These are phyloP conservation scores for Salpingus planirostris DNA, from an alignment of 2,888 invertebrate genomes.

Conservation along the genomic window DNA sequence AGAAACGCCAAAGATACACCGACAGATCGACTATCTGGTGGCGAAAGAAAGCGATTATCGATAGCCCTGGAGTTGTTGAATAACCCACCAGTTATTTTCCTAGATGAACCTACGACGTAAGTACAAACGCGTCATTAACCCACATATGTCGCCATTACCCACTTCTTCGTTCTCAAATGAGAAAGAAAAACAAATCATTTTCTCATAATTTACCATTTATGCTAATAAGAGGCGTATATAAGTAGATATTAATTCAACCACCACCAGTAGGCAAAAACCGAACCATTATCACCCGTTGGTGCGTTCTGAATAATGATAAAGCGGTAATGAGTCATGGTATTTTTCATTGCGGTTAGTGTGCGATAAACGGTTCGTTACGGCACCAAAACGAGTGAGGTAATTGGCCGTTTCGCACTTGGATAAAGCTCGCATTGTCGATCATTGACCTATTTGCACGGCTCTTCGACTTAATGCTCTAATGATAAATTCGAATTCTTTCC, in stretches of 20 bases:
- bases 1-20: conserved; percentile 63
- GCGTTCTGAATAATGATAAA: no score
- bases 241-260: background rate
- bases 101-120: conserved; percentile 96
- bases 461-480: no score
- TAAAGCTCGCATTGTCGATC: no score
- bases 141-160: background rate
- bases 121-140: conserved; percentile 24
- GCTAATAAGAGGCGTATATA: background rate
- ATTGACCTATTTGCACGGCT: no score
- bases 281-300: no score
- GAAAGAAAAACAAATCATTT: background rate
- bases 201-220: background rate
- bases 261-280: no score
- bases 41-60: conserved; percentile 86
- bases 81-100: conserved; percentile 90
- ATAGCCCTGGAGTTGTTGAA: conserved; percentile 89
- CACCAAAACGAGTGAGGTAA: no score
- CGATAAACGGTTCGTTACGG: no score
- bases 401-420: no score
- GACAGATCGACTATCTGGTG: conserved; percentile 74
- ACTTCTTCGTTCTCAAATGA: background rate
- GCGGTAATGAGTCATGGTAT: no score
- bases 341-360: no score
- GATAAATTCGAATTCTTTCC: no score